Percentiles rank a stretch among this genome's conserved stretches.
Conservation (phyloP, 2,113 vertebrate species). For the Limnothrissa miodon region DNA sequence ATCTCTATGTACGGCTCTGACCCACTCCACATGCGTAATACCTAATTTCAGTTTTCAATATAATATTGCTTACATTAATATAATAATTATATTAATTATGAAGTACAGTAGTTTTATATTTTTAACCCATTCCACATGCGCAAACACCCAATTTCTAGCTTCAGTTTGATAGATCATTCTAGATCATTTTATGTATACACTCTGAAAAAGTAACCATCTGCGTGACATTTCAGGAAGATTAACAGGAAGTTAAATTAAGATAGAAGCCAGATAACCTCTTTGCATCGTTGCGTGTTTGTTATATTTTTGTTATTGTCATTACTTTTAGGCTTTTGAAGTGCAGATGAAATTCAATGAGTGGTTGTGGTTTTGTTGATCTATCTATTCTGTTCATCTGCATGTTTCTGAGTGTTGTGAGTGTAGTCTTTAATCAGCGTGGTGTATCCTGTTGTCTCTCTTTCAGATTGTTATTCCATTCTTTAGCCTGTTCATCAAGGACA, state of each 20-base stretch:
- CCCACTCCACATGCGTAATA: too few relatives aligned
- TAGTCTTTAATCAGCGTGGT: background rate
- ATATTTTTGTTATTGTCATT: background rate
- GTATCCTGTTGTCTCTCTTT: too few relatives aligned
- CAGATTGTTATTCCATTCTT: constrained; percentile 98
- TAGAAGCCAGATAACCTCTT: background rate
- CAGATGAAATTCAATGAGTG: background rate
- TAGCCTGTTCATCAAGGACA: constrained; percentile 94
- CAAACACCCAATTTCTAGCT: background rate
- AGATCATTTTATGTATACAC: too few relatives aligned
- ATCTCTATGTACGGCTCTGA: too few relatives aligned
- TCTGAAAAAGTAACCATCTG: too few relatives aligned
- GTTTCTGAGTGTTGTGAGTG: background rate
- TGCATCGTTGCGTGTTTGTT: background rate
- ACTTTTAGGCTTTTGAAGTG: background rate
- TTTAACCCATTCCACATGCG: background rate
- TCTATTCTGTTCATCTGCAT: background rate
- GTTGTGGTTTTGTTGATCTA: background rate
- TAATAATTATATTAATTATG: too few relatives aligned
- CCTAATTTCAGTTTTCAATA: too few relatives aligned
- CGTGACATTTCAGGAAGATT: too few relatives aligned
- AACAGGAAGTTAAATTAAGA: background rate
- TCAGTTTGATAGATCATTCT: background rate
- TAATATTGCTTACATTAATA: too few relatives aligned
- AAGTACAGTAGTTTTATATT: too few relatives aligned